These are phyloP conservation scores for Stenichneumon culpator DNA, from an alignment of 2,888 invertebrate genomes.

Conservation along the genomic window DNA sequence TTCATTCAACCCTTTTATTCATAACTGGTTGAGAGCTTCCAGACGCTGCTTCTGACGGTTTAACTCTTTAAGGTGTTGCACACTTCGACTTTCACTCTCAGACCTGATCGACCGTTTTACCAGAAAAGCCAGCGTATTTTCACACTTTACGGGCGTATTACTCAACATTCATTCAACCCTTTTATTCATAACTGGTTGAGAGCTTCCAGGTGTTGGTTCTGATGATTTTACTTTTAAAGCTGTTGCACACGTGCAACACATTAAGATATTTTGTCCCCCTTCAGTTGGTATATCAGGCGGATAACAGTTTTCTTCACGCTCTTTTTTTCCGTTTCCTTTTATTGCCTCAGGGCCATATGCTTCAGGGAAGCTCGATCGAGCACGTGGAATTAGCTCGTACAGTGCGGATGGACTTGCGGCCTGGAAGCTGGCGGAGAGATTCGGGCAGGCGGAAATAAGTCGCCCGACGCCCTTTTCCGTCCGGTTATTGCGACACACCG, in stretches of 20 bases:
- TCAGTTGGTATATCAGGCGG: neutral
- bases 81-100: neutral
- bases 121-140: too few relatives aligned
- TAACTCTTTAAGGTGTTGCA: too few relatives aligned
- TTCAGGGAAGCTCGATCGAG: slow-evolving; percentile 26
- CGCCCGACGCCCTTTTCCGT: slow-evolving; percentile 51
- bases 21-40: too few relatives aligned
- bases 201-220: too few relatives aligned
- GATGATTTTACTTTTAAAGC: too few relatives aligned
- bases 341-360: slow-evolving; percentile 52
- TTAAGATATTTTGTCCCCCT: neutral
- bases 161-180: too few relatives aligned
- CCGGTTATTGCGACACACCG: slow-evolving; percentile 48
- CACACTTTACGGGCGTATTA: too few relatives aligned
- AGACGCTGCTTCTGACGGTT: too few relatives aligned
- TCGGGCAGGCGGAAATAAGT: slow-evolving; percentile 55
- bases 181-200: too few relatives aligned
- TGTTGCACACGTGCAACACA: neutral
- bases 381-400: slow-evolving; percentile 44
- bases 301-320: neutral
- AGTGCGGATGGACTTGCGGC: neutral
- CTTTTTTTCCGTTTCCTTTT: slow-evolving; percentile 20
- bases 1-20: too few relatives aligned
- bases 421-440: neutral
- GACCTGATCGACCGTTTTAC: too few relatives aligned